A percentile compares a stretch with the other conserved stretches of the same genome.
Conservation (phyloP, 2,888 invertebrate species). For the Diplolepis rosae region DNA sequence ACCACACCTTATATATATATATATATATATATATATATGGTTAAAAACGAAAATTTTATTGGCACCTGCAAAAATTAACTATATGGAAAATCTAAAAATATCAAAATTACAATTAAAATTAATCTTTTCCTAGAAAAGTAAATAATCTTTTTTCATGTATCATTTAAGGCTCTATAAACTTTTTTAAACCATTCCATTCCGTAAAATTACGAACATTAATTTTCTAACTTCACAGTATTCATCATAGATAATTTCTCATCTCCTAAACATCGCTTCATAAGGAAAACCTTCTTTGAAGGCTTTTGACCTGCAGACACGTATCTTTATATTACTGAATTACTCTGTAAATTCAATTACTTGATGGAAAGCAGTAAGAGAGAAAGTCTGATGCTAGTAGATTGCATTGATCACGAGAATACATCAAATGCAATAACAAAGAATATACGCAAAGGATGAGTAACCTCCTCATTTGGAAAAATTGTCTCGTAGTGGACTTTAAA, state of each 20-base stretch:
- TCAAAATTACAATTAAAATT: too few species aligned
- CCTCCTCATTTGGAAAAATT: background rate
- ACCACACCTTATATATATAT: too few species aligned
- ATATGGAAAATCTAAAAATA: too few species aligned
- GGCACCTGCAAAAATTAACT: too few species aligned
- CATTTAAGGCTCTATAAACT: too few species aligned
- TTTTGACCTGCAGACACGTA: background rate
- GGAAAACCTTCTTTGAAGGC: background rate
- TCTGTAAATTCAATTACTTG: slow-evolving; percentile 27
- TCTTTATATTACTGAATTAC: slow-evolving; percentile 4
- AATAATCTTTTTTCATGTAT: too few species aligned
- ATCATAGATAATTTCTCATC: background rate
- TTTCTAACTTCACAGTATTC: background rate
- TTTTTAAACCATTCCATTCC: too few species aligned
- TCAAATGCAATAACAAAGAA: slow-evolving; percentile 14
- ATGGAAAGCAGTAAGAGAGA: slow-evolving; percentile 15
- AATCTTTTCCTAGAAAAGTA: too few species aligned
- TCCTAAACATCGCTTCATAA: background rate
- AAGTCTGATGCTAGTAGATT: background rate
- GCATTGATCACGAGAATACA: slow-evolving; percentile 8
- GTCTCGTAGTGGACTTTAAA: background rate
- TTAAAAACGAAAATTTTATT: too few species aligned
- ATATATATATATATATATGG: too few species aligned
- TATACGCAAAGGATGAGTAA: slow-evolving; percentile 13
- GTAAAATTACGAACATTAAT: too few species aligned